These are phyloP conservation scores for Climacteris rufus DNA, from an alignment of 2,113 vertebrate genomes.

Conservation along the genomic window DNA sequence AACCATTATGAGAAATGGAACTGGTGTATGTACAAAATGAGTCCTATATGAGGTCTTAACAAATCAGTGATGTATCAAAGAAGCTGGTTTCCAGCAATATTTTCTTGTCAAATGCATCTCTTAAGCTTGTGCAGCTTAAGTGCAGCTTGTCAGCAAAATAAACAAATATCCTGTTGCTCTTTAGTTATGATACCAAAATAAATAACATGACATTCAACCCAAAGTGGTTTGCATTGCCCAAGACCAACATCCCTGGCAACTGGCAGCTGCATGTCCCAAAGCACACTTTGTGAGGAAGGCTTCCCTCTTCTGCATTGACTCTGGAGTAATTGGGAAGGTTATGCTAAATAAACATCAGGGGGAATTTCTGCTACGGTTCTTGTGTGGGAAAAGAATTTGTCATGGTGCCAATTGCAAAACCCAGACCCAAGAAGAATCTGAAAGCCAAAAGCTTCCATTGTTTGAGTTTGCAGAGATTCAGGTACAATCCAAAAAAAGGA, in stretches of 20 bases:
- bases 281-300: neutral
- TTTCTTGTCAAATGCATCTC: neutral
- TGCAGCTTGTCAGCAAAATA: neutral
- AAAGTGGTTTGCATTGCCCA: neutral
- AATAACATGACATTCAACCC: neutral
- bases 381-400: slow-evolving; percentile 12
- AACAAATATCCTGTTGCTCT: neutral
- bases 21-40: neutral
- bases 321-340: neutral
- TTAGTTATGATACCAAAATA: neutral
- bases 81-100: neutral
- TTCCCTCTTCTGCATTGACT: neutral
- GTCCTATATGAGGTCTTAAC: neutral
- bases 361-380: neutral
- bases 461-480: neutral
- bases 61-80: neutral
- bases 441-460: neutral
- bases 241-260: neutral
- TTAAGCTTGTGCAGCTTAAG: no score
- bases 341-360: neutral
- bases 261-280: rapidly evolving
- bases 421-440: neutral
- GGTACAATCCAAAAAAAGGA: neutral
- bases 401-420: neutral
- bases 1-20: neutral